phyloP scores from a whole-genome alignment of 2,888 invertebrate species.

The Thecocarcelia acutangulata region DNA sequence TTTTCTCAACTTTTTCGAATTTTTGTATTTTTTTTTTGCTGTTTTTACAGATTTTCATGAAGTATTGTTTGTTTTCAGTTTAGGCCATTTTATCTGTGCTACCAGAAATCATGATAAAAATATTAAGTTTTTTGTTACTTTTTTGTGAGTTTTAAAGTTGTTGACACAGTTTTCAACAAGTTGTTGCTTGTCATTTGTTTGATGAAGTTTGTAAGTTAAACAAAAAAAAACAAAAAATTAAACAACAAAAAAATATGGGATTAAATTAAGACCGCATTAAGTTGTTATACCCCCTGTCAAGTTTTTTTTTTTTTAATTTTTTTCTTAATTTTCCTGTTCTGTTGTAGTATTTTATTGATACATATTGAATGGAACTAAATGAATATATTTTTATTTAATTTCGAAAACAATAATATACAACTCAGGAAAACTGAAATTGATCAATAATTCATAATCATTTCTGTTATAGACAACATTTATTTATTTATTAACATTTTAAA shows the following conservation, averaged over 20 bases:
- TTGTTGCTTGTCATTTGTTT: slow-evolving; percentile 50
- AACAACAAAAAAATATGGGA: not conserved
- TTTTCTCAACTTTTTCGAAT: slow-evolving; percentile 7
- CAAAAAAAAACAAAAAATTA: too few species aligned
- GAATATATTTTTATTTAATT: slow-evolving; percentile 17
- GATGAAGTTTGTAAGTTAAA: slow-evolving; percentile 26
- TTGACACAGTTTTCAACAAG: slow-evolving; percentile 66
- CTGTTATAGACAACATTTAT: not conserved
- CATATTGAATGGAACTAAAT: slow-evolving; percentile 13
- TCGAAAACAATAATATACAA: slow-evolving; percentile 12
- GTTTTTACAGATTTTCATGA: slow-evolving; percentile 13
- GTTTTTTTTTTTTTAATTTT: not conserved
- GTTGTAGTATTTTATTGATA: not conserved
- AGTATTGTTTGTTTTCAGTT: slow-evolving; percentile 44
- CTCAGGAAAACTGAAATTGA: slow-evolving; percentile 22
- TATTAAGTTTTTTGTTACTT: not conserved
- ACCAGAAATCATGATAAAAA: slow-evolving; percentile 42
- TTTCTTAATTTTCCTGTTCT: slow-evolving; percentile 41
- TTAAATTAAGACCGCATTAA: not conserved
- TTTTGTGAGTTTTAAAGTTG: slow-evolving; percentile 36
- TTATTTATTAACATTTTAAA: slow-evolving; percentile 1
- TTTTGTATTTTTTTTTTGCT: not conserved
- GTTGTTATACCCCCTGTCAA: not conserved
- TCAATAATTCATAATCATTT: slow-evolving; percentile 42
- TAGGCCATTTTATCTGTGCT: slow-evolving; percentile 34